A percentile compares a stretch with the other conserved stretches of the same genome.
These are phyloP conservation scores for Fopius arisanus DNA, from an alignment of 1,140 invertebrate genomes.

Conservation along the genomic window DNA sequence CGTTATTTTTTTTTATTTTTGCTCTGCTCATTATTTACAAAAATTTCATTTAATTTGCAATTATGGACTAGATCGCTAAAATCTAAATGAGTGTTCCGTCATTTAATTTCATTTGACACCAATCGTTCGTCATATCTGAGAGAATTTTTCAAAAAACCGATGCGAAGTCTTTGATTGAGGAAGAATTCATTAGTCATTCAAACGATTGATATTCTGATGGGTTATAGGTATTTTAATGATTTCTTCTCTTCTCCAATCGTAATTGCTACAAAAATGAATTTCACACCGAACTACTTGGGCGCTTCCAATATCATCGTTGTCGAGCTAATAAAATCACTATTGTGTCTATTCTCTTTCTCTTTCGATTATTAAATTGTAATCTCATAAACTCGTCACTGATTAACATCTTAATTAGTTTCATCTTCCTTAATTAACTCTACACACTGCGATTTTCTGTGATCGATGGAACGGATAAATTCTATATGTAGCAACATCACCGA, in stretches of 20 bases:
- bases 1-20: not conserved
- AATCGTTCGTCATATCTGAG: conserved; percentile 33
- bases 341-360: conserved; percentile 48
- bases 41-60: not conserved
- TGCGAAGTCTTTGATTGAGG: not conserved
- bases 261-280: conserved; percentile 35
- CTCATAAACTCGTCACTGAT: conserved; percentile 59
- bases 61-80: conserved; percentile 8
- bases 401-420: conserved; percentile 51
- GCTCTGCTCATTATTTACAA: not conserved
- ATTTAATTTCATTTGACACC: conserved; percentile 31
- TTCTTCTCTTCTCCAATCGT: conserved; percentile 20
- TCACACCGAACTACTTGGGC: conserved; percentile 43
- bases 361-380: conserved; percentile 36
- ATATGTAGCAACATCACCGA: conserved; percentile 42
- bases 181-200: conserved; percentile 22
- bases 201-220: conserved; percentile 21
- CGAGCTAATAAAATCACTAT: conserved; percentile 61
- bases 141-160: conserved; percentile 20
- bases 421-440: not conserved
- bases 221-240: conserved; percentile 14
- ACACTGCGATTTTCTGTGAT: conserved; percentile 31
- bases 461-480: conserved; percentile 56
- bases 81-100: not conserved
- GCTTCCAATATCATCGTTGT: conserved; percentile 31